Conservation (phyloP, 2,113 vertebrate genomes). For the Haemorhous mexicanus region DNA sequence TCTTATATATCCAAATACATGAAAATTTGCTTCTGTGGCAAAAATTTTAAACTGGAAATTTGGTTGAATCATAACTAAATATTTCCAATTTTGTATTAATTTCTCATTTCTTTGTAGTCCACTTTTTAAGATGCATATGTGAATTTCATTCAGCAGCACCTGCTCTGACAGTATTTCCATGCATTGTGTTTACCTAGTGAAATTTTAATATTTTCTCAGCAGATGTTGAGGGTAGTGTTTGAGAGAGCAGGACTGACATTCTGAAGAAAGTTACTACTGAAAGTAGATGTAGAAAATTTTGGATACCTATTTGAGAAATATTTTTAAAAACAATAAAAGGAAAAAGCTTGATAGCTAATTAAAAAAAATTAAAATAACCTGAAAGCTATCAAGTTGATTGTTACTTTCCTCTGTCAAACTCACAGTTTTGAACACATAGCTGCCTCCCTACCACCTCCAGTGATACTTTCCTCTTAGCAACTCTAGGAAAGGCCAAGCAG, state of each 20-base stretch:
- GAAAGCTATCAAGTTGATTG: neutral
- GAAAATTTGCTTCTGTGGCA: neutral
- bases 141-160: neutral
- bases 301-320: neutral
- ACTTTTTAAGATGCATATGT: neutral
- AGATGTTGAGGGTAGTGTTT: neutral
- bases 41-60: neutral
- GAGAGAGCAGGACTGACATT: neutral
- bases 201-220: neutral
- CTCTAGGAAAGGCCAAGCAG: neutral
- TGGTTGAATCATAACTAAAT: neutral
- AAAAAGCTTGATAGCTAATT: neutral
- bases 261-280: neutral
- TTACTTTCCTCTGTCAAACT: neutral
- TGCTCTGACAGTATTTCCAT: neutral
- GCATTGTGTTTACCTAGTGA: neutral
- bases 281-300: neutral
- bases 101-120: neutral
- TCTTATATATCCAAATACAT: neutral
- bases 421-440: neutral
- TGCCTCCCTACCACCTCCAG: neutral
- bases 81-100: neutral
- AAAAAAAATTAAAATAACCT: neutral
- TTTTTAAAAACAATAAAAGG: neutral
- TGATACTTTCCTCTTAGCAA: neutral